These are phyloP conservation scores for Drosophila paramelanica DNA, from an alignment of 2,888 invertebrate species.

Conservation along the genomic window DNA sequence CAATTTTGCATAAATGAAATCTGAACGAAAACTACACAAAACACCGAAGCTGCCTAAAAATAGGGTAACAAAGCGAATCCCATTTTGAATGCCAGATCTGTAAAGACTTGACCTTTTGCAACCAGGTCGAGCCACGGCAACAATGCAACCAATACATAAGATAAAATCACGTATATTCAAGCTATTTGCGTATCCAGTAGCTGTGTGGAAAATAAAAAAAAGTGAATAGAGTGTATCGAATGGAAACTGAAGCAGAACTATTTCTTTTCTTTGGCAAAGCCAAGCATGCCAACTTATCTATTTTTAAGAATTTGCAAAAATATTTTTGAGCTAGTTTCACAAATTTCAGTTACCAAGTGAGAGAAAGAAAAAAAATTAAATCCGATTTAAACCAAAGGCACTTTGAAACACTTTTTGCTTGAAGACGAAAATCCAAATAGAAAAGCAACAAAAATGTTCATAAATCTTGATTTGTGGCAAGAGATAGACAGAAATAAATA, in stretches of 20 bases:
- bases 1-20: constrained; percentile 46
- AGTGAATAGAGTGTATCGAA: no score
- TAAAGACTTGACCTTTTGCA: constrained; percentile 30
- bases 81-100: constrained; percentile 24
- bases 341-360: background rate
- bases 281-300: background rate
- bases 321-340: constrained; percentile 6
- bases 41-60: constrained; percentile 33
- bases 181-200: background rate
- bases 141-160: background rate
- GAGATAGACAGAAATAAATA: background rate
- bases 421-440: background rate
- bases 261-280: no score
- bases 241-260: no score
- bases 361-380: no score
- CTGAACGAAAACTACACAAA: constrained; percentile 16
- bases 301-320: constrained; percentile 4
- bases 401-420: no score
- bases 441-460: background rate
- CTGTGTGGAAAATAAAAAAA: background rate
- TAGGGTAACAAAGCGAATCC: constrained; percentile 40
- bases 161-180: background rate
- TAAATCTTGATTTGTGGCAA: background rate
- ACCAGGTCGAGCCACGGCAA: background rate
- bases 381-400: no score